phyloP scores from a whole-genome alignment of 1,140 invertebrate genomes.

The Psilanteris sp. region DNA sequence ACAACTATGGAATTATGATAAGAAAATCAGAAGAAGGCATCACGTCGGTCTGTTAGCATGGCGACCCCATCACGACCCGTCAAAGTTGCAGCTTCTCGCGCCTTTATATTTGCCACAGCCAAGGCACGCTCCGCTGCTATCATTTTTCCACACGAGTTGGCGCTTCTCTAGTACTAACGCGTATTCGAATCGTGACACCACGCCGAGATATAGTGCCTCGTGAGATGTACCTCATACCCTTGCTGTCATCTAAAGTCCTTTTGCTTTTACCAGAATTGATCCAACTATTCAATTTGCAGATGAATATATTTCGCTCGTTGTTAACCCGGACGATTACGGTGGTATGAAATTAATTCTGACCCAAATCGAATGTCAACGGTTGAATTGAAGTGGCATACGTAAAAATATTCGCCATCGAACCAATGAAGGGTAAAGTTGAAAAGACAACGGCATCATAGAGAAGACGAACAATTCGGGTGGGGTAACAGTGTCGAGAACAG shows the following conservation, averaged over 20 bases:
- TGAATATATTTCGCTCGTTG: slow-evolving; percentile 40
- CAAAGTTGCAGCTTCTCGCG: slow-evolving; percentile 25
- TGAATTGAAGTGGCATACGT: no score
- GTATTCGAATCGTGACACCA: slow-evolving; percentile 64
- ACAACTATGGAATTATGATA: slow-evolving; percentile 72
- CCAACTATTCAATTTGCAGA: slow-evolving; percentile 42
- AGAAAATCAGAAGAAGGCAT: slow-evolving; percentile 72
- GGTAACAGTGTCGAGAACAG: slow-evolving; percentile 66
- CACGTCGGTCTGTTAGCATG: slow-evolving; percentile 46
- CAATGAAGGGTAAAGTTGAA: slow-evolving; percentile 19
- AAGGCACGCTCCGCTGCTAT: slow-evolving; percentile 71
- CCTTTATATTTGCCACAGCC: slow-evolving; percentile 60
- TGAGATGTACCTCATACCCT: slow-evolving; percentile 26
- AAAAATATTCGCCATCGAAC: slow-evolving; percentile 21
- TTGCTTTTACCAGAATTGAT: slow-evolving; percentile 19
- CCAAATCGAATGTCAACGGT: slow-evolving; percentile 6
- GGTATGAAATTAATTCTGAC: slow-evolving; percentile 15
- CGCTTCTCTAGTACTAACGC: slow-evolving; percentile 64
- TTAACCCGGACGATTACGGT: slow-evolving; percentile 11
- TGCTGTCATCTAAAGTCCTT: slow-evolving; percentile 43
- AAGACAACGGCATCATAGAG: slow-evolving; percentile 21
- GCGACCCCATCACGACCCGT: slow-evolving; percentile 28
- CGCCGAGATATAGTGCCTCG: slow-evolving; percentile 50
- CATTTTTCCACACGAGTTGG: slow-evolving; percentile 78
- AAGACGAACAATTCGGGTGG: slow-evolving; percentile 50